These are phyloP conservation scores for Pangasianodon gigas DNA, from an alignment of 2,113 vertebrate species.

Conservation along the genomic window DNA sequence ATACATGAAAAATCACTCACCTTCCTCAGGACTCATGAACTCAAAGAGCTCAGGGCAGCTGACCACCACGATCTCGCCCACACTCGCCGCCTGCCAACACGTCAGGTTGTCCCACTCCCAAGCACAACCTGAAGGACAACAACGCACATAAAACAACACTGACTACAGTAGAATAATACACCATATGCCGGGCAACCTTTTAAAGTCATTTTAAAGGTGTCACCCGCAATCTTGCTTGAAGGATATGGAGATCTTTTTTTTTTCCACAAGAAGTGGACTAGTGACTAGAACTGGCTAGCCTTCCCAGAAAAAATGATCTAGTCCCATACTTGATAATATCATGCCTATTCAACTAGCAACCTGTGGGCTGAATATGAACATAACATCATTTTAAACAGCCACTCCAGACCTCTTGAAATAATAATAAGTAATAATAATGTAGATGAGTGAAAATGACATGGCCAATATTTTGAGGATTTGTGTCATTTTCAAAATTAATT, in stretches of 20 bases:
- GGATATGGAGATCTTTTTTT: neutral
- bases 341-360: neutral
- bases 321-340: neutral
- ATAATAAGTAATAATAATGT: neutral
- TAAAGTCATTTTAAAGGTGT: neutral
- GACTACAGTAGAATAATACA: neutral
- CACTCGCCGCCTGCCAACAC: conserved; percentile 85
- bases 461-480: neutral
- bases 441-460: neutral
- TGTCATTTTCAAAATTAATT: neutral
- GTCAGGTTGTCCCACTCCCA: conserved; percentile 98
- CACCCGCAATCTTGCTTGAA: neutral
- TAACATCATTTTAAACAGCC: neutral
- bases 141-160: neutral
- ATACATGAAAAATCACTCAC: conserved; percentile 66
- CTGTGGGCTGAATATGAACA: neutral
- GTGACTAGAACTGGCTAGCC: neutral
- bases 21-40: conserved; percentile 85
- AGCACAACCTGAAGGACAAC: conserved; percentile 75
- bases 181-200: neutral
- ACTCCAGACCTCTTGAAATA: neutral
- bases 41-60: conserved; percentile 88
- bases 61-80: conserved; percentile 85
- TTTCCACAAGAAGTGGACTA: neutral
- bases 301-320: neutral